Conservation (phyloP, 1,140 invertebrate species). For the Eriosoma lanigerum region DNA sequence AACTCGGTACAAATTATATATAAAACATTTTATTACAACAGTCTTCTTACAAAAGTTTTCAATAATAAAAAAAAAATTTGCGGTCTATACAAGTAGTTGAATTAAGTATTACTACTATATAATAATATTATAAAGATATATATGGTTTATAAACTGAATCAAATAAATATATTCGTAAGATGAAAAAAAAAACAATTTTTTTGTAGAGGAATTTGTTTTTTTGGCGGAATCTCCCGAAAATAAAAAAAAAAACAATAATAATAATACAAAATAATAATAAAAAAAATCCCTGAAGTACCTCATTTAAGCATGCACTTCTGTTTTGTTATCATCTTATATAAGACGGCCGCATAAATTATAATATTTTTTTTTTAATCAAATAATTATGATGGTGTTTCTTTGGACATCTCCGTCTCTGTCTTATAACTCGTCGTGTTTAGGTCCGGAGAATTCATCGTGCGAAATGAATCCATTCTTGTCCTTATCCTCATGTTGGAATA, state of each 20-base stretch:
- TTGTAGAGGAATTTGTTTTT: not conserved
- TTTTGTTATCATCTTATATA: not conserved
- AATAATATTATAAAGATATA: not conserved
- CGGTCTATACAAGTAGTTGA: not conserved
- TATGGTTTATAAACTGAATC: conserved; percentile 8
- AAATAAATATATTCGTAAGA: conserved; percentile 7
- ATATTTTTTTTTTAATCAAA: not conserved
- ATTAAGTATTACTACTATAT: conserved; percentile 6
- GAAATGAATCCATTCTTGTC: conserved; percentile 95
- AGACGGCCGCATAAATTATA: not conserved
- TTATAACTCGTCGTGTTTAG: conserved; percentile 96
- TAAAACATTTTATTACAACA: conserved; percentile 51
- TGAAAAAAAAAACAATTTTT: not conserved
- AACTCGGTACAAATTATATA: not conserved
- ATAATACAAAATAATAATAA: not conserved
- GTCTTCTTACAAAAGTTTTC: conserved; percentile 49
- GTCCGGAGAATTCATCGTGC: conserved; percentile 92
- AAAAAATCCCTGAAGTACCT: not conserved
- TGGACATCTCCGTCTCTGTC: not conserved
- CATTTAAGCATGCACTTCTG: not conserved
- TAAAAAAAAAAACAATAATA: conserved; percentile 30
- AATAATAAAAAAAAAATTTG: conserved; percentile 25
- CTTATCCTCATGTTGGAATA: conserved; percentile 95
- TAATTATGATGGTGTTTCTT: no score
- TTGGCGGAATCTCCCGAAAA: not conserved